A percentile compares a stretch with the other conserved stretches of the same genome.
phyloP scores from a whole-genome alignment of 2,797 vertebrate species.

The Myotis findleyi region DNA sequence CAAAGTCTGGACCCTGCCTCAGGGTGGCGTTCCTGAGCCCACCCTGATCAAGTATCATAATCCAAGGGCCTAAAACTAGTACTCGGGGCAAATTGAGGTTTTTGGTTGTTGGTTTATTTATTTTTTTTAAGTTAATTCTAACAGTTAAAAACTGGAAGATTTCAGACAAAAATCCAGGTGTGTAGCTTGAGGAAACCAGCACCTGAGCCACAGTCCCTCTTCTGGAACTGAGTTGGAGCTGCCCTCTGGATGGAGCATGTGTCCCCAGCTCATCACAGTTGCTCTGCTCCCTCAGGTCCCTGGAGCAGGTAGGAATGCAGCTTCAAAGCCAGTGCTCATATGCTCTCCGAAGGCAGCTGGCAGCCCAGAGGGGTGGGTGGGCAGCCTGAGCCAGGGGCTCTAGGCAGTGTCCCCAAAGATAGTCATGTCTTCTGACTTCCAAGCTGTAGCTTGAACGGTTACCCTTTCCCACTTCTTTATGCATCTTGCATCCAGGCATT shows the following conservation, averaged over 20 bases:
- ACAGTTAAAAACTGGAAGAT: background rate
- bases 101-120: background rate
- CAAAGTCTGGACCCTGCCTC: background rate
- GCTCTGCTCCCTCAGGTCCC: background rate
- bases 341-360: background rate
- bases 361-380: background rate
- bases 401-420: background rate
- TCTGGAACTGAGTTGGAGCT: background rate
- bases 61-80: background rate
- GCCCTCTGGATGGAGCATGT: background rate
- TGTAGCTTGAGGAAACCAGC: background rate
- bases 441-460: background rate
- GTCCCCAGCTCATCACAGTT: background rate
- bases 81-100: background rate
- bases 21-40: background rate
- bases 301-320: background rate
- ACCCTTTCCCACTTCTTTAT: background rate
- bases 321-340: background rate
- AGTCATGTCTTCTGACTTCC: background rate
- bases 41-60: background rate
- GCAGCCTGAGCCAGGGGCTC: background rate
- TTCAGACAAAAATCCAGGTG: background rate
- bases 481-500: background rate
- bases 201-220: background rate
- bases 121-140: background rate